phyloP scores from a whole-genome alignment of 2,888 invertebrate species.

The Syrphus vitripennis region DNA sequence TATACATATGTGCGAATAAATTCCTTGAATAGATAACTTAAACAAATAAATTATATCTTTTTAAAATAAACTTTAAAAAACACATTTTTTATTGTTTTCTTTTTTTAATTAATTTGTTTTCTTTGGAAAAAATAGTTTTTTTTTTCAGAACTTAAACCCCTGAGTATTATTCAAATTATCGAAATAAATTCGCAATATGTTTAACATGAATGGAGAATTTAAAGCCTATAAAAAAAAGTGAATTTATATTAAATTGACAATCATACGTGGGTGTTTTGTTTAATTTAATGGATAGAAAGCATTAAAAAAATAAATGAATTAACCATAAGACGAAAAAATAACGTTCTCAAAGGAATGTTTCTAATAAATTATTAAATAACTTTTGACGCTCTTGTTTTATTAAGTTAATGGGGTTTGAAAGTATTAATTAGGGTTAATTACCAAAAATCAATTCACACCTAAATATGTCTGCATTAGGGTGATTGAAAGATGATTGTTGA shows the following conservation, averaged over 20 bases:
- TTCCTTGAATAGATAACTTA: background rate
- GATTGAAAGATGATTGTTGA: too few relatives aligned
- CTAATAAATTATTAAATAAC: background rate
- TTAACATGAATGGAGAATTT: background rate
- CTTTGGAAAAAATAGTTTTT: background rate
- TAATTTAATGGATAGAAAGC: background rate
- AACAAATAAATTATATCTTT: background rate
- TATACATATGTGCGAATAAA: background rate
- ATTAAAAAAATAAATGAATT: background rate
- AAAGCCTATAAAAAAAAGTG: background rate
- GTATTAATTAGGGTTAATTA: too few relatives aligned
- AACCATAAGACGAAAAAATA: background rate
- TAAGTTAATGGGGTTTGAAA: background rate
- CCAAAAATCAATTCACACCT: too few relatives aligned
- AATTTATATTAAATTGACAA: background rate
- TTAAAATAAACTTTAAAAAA: background rate
- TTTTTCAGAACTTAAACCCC: background rate
- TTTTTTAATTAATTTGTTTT: background rate
- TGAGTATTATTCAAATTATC: background rate
- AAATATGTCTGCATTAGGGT: too few relatives aligned
- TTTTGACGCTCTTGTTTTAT: background rate
- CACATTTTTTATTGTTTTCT: background rate
- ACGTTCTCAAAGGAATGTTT: background rate
- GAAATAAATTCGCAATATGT: slow-evolving; percentile 6
- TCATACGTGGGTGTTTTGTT: background rate